Evolutionary conservation across 92 coral and sea anemone genomes (phyloP).

Genomic region (Umimayanthus chanpuru): DNA sequence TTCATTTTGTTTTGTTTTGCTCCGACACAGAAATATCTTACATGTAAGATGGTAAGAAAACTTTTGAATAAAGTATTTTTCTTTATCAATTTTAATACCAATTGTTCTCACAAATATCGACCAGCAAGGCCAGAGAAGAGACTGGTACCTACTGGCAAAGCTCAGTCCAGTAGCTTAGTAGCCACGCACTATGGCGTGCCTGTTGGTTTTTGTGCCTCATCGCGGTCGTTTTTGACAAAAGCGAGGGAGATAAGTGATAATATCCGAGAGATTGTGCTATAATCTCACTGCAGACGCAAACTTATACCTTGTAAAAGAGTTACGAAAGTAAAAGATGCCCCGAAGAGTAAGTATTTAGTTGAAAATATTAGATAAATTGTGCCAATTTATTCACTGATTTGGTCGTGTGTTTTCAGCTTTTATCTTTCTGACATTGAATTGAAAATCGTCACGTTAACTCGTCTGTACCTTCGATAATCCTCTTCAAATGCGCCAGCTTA

Average conservation of each 20-base stretch:
- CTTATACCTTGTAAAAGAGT: background rate
- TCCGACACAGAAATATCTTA: too few relatives aligned
- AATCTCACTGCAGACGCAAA: background rate
- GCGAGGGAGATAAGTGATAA: background rate
- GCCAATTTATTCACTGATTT: background rate
- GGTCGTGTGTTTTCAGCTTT: background rate
- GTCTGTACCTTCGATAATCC: too few relatives aligned
- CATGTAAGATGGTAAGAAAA: background rate
- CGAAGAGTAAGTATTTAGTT: slow-evolving; percentile 35
- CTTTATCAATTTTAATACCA: too few relatives aligned
- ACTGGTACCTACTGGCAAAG: background rate
- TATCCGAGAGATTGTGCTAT: background rate
- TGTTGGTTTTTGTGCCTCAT: slow-evolving; percentile 11
- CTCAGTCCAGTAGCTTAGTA: background rate
- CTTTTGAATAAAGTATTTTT: background rate
- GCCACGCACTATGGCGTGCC: background rate
- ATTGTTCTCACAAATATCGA: background rate
- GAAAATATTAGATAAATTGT: too few relatives aligned
- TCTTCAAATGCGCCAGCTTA: too few relatives aligned
- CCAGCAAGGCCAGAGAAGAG: background rate
- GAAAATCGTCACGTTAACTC: background rate
- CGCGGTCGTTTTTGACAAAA: background rate
- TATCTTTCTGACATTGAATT: too few relatives aligned
- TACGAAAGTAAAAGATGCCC: slow-evolving; percentile 27
- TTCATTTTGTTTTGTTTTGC: too few relatives aligned